Conservation (phyloP, 1,140 invertebrate species). For the Ctenoplectra terminalis region DNA sequence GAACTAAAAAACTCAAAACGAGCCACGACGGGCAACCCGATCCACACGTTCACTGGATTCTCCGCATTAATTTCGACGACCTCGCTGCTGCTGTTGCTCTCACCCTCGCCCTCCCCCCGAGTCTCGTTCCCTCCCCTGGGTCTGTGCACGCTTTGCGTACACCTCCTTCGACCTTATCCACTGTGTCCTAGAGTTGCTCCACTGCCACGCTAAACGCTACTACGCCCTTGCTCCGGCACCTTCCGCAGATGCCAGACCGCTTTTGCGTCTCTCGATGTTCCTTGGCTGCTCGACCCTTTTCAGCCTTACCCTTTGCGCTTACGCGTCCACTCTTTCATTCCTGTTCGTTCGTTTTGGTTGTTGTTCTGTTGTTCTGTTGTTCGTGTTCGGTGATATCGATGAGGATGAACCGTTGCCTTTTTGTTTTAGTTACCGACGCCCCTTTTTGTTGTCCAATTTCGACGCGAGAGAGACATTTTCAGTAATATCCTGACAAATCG, state of each 20-base stretch:
- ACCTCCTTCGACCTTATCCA: constrained; percentile 12
- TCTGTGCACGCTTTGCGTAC: background rate
- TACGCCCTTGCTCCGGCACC: constrained; percentile 1
- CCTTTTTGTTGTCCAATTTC: background rate
- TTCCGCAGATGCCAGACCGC: background rate
- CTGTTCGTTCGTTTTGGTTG: background rate
- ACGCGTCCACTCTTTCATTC: background rate
- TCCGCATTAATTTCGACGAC: constrained; percentile 57
- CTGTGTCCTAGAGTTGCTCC: constrained; percentile 1
- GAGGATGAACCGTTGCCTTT: background rate
- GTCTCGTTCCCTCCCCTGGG: background rate
- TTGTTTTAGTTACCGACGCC: no score
- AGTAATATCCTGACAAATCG: no score
- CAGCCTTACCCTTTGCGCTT: constrained; percentile 17
- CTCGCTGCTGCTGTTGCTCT: background rate
- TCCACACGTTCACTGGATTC: constrained; percentile 60
- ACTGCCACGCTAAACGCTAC: constrained; percentile 26
- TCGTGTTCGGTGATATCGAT: background rate
- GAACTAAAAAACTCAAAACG: constrained; percentile 63
- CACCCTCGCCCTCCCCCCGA: background rate
- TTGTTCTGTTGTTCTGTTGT: background rate
- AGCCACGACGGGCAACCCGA: constrained; percentile 57
- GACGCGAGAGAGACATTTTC: background rate
- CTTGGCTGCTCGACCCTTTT: background rate
- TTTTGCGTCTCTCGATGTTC: background rate